Conservation (phyloP, 2,113 vertebrate genomes). For the Aptenodytes forsteri region DNA sequence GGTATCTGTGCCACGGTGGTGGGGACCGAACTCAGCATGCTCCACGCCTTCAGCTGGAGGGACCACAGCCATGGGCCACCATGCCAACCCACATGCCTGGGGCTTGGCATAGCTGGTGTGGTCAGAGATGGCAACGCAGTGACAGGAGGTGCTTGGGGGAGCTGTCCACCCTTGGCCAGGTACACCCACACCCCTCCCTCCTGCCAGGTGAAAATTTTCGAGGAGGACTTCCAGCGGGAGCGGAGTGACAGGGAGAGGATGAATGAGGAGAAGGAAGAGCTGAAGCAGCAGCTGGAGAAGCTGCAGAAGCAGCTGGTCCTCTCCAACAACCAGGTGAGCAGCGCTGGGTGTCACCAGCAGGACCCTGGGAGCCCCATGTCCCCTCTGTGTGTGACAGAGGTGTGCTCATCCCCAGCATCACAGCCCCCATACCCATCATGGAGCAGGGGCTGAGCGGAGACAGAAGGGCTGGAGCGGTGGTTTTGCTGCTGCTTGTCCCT, state of each 20-base stretch:
- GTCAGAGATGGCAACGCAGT: rapidly evolving
- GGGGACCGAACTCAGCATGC: neutral
- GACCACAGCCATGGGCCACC: rapidly evolving
- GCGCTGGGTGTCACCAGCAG: rapidly evolving
- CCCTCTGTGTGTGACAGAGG: rapidly evolving
- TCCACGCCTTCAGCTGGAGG: neutral
- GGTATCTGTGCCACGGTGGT: neutral
- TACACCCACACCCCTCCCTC: neutral
- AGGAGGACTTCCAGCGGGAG: slow-evolving; percentile 96
- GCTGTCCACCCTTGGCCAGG: neutral
- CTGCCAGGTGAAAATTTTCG: slow-evolving; percentile 94
- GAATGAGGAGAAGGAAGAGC: slow-evolving; percentile 97
- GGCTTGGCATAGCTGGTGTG: neutral
- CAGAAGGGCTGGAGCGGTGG: neutral
- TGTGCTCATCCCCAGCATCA: neutral
- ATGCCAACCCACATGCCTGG: rapidly evolving
- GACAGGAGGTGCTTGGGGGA: neutral
- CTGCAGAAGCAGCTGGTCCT: slow-evolving; percentile 90
- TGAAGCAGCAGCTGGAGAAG: slow-evolving; percentile 91
- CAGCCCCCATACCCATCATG: rapidly evolving
- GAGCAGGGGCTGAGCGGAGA: neutral
- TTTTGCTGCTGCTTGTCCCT: neutral
- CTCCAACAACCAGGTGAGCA: slow-evolving; percentile 84
- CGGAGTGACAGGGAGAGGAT: slow-evolving; percentile 94
- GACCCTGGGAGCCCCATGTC: rapidly evolving